Evolutionary conservation across 2,888 invertebrate genomes (phyloP), one percentile per base, ranked within the genome.

Genomic region (Xylophagus ater): DNA sequence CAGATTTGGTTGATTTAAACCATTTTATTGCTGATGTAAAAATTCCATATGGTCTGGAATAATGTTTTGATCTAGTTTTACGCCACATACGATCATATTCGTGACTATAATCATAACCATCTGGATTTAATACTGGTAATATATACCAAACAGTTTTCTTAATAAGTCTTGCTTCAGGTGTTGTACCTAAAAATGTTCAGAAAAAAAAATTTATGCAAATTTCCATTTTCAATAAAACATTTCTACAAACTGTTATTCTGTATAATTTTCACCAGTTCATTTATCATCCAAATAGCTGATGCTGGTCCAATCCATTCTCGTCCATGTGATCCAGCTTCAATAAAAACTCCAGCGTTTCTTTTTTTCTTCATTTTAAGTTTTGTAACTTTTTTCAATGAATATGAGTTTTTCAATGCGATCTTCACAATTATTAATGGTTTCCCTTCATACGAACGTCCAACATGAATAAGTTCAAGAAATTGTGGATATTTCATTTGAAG

Each of bases 261-360:
- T 48, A 74, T 70, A 42, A 76, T 73, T 49, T 71, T 75, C n/a
- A 80, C 71, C 21, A 82, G 59, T 39, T 79, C 72, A 46, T 73
- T 74, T 42, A 81, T 62, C 51, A 81, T 76, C 74, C 78, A 83
- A 14, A 80, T 76, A 26, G 80, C 76, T 1, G 79, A 77, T 0
- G 86, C 83, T 0, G 83, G 80, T 2, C 81, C 73, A 49, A 86
- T 81, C 86, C 86, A 86, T 62, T 86, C 86, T 49, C 78, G 60
- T 2, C 78, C 81, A 52, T 82, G 81, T 43, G 73, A 67, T 1
- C 87, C 86, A 8, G 80, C 85, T 53, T 88, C 88, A 21, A 89
- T 70, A 74, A 87, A 87, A 26, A 88, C 76, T 0, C 78, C 78
- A 4, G 81, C 79, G 47, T 82, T 82, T 45, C 66, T 67, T 55